Conservation (phyloP, 2,888 invertebrate species). For the Bhutanitis thaidina region DNA sequence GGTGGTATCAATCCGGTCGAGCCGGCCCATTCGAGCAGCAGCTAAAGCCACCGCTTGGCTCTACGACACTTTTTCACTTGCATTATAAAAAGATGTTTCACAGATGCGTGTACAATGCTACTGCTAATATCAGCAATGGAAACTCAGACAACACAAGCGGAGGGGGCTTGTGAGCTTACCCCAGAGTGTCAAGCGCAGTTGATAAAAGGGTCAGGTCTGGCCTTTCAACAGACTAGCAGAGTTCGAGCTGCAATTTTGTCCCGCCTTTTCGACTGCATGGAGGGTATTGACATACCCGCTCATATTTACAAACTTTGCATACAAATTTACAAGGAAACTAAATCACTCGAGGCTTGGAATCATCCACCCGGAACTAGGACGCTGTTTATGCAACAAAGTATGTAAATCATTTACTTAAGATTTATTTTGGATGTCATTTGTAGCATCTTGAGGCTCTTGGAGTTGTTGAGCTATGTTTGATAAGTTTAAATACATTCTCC, state of each 20-base stretch:
- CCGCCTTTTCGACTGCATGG: constrained; percentile 64
- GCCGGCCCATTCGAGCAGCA: no score
- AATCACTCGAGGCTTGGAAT: constrained; percentile 69
- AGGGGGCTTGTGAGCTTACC: constrained; percentile 57
- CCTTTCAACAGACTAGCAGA: constrained; percentile 66
- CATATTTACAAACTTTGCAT: constrained; percentile 70
- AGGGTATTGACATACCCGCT: constrained; percentile 56
- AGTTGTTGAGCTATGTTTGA: no score
- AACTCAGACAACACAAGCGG: constrained; percentile 55
- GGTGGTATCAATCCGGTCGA: no score
- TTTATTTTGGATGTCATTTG: no score
- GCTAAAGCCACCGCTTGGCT: no score
- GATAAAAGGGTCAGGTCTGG: constrained; percentile 61
- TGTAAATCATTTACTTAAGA: constrained; percentile 18
- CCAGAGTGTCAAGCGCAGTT: constrained; percentile 62
- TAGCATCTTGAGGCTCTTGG: no score
- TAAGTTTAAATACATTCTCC: no score
- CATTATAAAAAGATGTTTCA: no score
- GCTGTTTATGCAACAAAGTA: constrained; percentile 71
- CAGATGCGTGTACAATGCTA: constrained; percentile 74
- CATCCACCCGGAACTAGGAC: constrained; percentile 66
- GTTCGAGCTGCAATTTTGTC: constrained; percentile 53
- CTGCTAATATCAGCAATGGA: constrained; percentile 70
- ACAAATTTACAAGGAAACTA: constrained; percentile 68
- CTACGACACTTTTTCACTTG: no score